Evolutionary conservation across 2,888 invertebrate species (phyloP).

Genomic region (Altica lythri): DNA sequence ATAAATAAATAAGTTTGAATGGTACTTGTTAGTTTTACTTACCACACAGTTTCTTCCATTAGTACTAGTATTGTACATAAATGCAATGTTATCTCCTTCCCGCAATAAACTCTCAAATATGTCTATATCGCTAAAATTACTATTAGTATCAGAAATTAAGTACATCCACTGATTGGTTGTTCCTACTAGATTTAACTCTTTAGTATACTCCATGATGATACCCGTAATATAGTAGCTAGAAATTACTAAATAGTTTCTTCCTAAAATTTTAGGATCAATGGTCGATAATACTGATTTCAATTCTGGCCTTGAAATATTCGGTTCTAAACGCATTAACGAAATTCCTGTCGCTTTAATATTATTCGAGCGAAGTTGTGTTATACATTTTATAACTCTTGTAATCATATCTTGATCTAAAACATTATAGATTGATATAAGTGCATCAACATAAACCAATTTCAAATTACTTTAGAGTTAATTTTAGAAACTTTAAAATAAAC

Average conservation of each 20-base stretch:
- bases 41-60: conserved; percentile 63
- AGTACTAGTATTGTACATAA: conserved; percentile 70
- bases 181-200: conserved; percentile 68
- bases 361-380: conserved; percentile 55
- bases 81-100: conserved; percentile 83
- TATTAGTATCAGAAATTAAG: conserved; percentile 67
- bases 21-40: no score
- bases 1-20: no score
- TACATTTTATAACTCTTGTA: conserved; percentile 65
- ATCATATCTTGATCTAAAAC: conserved; percentile 66
- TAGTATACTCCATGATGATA: conserved; percentile 71
- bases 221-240: conserved; percentile 63
- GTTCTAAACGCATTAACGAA: conserved; percentile 49
- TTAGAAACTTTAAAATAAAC: no score
- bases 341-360: conserved; percentile 45
- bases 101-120: conserved; percentile 64
- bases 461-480: neutral
- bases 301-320: conserved; percentile 30
- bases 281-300: conserved; percentile 44
- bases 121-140: conserved; percentile 60
- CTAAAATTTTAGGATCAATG: conserved; percentile 49
- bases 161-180: conserved; percentile 84
- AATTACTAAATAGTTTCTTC: conserved; percentile 64
- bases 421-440: neutral
- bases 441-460: no score